Conservation (phyloP, 2,113 vertebrate species). For the Lampris incognitus region DNA sequence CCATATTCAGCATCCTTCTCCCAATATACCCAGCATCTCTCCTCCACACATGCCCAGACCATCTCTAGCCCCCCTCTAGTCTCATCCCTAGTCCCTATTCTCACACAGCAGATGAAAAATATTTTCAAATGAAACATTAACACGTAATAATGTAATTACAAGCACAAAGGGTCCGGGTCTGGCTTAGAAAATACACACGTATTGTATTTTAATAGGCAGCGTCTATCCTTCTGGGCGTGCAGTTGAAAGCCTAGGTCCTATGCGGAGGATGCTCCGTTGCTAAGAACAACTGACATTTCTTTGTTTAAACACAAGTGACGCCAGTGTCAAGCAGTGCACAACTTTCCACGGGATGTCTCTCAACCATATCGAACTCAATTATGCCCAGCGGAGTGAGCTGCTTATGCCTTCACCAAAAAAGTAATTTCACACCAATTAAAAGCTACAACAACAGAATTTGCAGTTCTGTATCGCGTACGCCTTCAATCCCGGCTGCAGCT, state of each 20-base stretch:
- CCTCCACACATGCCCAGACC: no score
- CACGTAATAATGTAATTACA: constrained; percentile 43
- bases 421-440: constrained; percentile 84
- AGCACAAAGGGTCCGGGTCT: neutral
- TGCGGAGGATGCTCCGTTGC: neutral
- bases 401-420: constrained; percentile 68
- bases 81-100: neutral
- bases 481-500: constrained; percentile 52
- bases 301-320: constrained; percentile 54
- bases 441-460: constrained; percentile 71
- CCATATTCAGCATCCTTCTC: no score
- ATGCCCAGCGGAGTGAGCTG: constrained; percentile 58
- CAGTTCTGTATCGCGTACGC: constrained; percentile 38
- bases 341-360: constrained; percentile 55
- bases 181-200: constrained; percentile 52
- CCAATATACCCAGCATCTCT: no score
- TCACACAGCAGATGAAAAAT: neutral
- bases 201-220: constrained; percentile 6
- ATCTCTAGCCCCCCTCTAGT: no score
- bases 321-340: constrained; percentile 37
- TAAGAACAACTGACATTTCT: constrained; percentile 40
- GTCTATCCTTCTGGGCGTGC: constrained; percentile 11
- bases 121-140: constrained; percentile 26
- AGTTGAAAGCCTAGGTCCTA: constrained; percentile 4
- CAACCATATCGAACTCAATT: constrained; percentile 71